These are phyloP conservation scores for Halocynthia roretzi DNA, from an alignment of 23 tunicate species.

Conservation along the genomic window DNA sequence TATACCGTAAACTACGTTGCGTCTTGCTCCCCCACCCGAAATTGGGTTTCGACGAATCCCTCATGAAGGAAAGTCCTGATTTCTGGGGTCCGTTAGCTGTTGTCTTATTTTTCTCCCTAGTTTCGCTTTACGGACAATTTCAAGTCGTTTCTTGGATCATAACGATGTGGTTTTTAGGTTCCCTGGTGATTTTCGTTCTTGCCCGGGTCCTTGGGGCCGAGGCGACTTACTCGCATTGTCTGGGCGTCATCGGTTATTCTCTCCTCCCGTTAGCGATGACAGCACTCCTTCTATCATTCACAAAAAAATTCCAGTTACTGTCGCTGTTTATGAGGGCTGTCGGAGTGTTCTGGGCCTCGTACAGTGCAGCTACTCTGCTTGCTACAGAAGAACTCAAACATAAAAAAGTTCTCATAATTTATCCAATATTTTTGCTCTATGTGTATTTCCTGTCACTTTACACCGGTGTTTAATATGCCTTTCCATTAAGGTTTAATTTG, in stretches of 20 bases:
- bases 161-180: constrained; percentile 96
- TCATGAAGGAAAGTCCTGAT: constrained; percentile 87
- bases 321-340: constrained; percentile 48
- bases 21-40: constrained; percentile 82
- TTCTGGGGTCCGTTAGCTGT: constrained; percentile 99
- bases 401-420: constrained; percentile 83
- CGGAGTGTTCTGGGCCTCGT: constrained; percentile 97
- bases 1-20: constrained; percentile 49
- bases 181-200: constrained; percentile 75
- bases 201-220: constrained; percentile 98
- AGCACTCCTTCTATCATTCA: constrained; percentile 45
- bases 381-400: constrained; percentile 84
- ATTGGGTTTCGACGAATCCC: constrained; percentile 74
- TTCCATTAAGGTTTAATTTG: too few species aligned
- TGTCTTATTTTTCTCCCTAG: constrained; percentile 76
- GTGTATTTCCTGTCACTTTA: constrained; percentile 89
- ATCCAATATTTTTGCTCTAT: constrained; percentile 91
- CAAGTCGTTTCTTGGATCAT: constrained; percentile 96
- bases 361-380: constrained; percentile 89
- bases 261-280: constrained; percentile 83
- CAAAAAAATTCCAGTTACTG: constrained; percentile 26
- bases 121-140: constrained; percentile 92
- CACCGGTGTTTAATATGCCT: constrained; percentile 87
- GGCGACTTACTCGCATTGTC: constrained; percentile 90
- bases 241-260: constrained; percentile 96